Percentiles rank a stretch among this genome's conserved stretches.
Evolutionary conservation across 2,113 vertebrate species (phyloP).

Genomic region (Gopherus flavomarginatus): DNA sequence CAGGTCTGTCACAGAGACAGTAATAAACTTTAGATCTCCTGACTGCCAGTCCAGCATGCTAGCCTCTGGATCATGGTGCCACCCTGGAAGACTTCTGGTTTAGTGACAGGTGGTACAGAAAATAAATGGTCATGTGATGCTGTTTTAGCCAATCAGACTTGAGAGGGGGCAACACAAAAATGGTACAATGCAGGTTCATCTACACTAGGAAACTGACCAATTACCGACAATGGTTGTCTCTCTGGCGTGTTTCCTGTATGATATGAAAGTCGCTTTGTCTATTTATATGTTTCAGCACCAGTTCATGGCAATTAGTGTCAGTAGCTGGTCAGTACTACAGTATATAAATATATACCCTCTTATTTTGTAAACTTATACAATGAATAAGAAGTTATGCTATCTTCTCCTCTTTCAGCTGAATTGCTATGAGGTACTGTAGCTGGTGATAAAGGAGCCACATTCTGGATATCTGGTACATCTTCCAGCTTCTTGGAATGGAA

Average conservation of each 20-base stretch:
- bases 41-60: accelerated
- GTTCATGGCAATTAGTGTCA: neutral
- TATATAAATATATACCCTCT: no score
- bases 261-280: neutral
- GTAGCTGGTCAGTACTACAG: neutral
- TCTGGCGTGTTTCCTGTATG: constrained; percentile 14
- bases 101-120: neutral
- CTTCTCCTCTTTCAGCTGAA: accelerated
- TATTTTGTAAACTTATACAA: neutral
- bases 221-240: constrained; percentile 51
- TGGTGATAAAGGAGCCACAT: neutral
- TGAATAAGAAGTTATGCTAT: neutral
- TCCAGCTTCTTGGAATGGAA: no score
- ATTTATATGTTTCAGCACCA: neutral
- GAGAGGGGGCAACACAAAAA: constrained; percentile 51
- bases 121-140: constrained; percentile 7
- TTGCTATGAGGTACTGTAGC: accelerated
- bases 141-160: constrained; percentile 33
- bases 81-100: neutral
- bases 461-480: neutral
- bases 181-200: constrained; percentile 51
- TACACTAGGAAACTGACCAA: constrained; percentile 54
- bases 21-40: neutral
- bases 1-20: accelerated
- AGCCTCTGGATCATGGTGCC: accelerated